Evolutionary conservation across 2,113 vertebrate species (phyloP).

Genomic region (Rhynchomys soricoides): DNA sequence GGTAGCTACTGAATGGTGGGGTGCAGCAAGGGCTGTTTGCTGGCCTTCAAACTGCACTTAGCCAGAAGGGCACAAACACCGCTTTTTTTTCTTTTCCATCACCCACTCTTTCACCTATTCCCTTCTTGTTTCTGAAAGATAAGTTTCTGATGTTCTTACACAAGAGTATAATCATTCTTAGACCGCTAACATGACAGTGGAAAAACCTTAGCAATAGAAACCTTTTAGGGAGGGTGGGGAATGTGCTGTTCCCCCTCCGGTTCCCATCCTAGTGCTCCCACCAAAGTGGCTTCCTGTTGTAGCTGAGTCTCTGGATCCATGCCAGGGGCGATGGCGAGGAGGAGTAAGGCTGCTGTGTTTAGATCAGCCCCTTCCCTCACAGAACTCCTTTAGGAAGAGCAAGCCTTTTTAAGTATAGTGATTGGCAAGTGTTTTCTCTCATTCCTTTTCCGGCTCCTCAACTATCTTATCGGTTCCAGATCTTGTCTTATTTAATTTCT

Average conservation of each 20-base stretch:
- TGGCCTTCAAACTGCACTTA: slow-evolving; percentile 63
- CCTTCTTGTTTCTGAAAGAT: slow-evolving; percentile 36
- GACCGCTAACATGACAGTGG: slow-evolving; percentile 22
- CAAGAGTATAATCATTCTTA: slow-evolving; percentile 36
- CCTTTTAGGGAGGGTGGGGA: slow-evolving; percentile 10
- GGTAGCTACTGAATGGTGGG: slow-evolving; percentile 69
- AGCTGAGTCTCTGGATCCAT: slow-evolving; percentile 40
- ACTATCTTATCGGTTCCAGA: slow-evolving; percentile 65
- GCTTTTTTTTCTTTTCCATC: slow-evolving; percentile 24
- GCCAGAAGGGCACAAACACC: slow-evolving; percentile 58
- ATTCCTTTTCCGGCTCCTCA: background rate
- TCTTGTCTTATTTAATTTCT: background rate
- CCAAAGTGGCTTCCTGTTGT: slow-evolving; percentile 60
- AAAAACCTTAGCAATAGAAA: slow-evolving; percentile 36
- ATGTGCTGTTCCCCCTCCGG: background rate
- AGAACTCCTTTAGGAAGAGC: slow-evolving; percentile 63
- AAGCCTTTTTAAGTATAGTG: slow-evolving; percentile 64
- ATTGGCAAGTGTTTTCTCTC: slow-evolving; percentile 24
- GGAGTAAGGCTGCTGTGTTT: slow-evolving; percentile 45
- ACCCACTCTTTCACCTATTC: background rate
- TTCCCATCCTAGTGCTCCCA: slow-evolving; percentile 39
- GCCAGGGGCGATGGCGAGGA: slow-evolving; percentile 59
- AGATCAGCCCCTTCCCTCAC: background rate
- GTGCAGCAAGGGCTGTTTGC: slow-evolving; percentile 75
- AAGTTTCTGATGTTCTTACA: slow-evolving; percentile 46